A percentile compares a stretch with the other conserved stretches of the same genome.
These are phyloP conservation scores for Mesocentrotus franciscanus DNA, from an alignment of 53 echinoderm and acorn worm genomes.

Conservation along the genomic window DNA sequence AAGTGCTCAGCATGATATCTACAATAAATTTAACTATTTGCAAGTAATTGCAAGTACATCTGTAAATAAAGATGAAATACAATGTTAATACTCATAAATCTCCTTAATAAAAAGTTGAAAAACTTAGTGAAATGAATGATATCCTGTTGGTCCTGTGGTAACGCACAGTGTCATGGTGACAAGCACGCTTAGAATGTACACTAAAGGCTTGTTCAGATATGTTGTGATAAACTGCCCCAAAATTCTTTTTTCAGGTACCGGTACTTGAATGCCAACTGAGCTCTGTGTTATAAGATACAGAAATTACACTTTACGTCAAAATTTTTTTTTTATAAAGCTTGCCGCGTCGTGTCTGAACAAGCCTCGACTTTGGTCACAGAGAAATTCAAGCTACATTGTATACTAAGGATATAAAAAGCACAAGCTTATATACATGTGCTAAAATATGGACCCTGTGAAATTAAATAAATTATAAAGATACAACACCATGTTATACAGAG, in stretches of 20 bases:
- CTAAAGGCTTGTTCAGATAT: no score
- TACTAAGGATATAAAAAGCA: background rate
- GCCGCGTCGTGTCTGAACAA: no score
- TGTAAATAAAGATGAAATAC: no score
- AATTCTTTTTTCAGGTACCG: no score
- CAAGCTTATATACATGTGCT: background rate
- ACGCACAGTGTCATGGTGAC: background rate
- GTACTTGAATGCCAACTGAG: no score
- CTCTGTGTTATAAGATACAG: no score
- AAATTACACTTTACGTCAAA: no score
- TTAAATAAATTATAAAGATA: background rate
- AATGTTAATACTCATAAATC: no score
- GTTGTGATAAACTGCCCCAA: no score
- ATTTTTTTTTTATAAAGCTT: no score
- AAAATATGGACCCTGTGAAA: background rate
- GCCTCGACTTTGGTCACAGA: background rate
- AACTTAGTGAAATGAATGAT: no score
- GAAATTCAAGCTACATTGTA: background rate
- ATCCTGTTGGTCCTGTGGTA: background rate
- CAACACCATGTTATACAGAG: background rate
- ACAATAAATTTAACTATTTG: background rate
- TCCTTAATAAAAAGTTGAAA: no score
- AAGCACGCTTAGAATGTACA: background rate
- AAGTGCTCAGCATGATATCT: background rate
- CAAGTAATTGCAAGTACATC: background rate